These are phyloP conservation scores for Axis porcinus DNA, from an alignment of 2,113 vertebrate genomes.

Conservation along the genomic window DNA sequence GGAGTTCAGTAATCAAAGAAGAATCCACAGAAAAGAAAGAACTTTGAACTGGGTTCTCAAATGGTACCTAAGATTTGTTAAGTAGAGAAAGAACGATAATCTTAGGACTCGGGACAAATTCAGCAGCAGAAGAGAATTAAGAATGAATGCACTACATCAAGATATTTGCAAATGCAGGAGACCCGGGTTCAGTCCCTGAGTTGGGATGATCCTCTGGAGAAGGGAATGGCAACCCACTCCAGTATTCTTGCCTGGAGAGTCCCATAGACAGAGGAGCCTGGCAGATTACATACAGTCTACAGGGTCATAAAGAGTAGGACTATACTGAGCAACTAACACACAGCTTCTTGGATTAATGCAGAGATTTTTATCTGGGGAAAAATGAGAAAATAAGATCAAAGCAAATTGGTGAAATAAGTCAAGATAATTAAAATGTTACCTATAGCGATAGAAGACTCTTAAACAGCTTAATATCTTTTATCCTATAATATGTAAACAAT, in stretches of 20 bases:
- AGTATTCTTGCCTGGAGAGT: neutral
- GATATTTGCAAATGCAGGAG: neutral
- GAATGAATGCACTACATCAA: neutral
- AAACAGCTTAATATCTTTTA: neutral
- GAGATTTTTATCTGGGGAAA: slow-evolving; percentile 17
- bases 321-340: neutral
- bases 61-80: neutral
- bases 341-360: neutral
- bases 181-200: neutral
- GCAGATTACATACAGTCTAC: neutral
- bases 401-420: neutral
- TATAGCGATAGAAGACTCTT: neutral
- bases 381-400: slow-evolving; percentile 3
- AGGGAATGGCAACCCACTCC: neutral
- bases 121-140: neutral
- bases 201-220: neutral
- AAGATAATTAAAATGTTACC: neutral
- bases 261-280: neutral
- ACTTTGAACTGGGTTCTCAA: neutral
- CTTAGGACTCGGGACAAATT: neutral
- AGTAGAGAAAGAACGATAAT: neutral
- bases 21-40: neutral
- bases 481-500: neutral
- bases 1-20: neutral
- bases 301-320: neutral